phyloP scores from a whole-genome alignment of 2,888 invertebrate genomes.

The Lepas anatifera region DNA sequence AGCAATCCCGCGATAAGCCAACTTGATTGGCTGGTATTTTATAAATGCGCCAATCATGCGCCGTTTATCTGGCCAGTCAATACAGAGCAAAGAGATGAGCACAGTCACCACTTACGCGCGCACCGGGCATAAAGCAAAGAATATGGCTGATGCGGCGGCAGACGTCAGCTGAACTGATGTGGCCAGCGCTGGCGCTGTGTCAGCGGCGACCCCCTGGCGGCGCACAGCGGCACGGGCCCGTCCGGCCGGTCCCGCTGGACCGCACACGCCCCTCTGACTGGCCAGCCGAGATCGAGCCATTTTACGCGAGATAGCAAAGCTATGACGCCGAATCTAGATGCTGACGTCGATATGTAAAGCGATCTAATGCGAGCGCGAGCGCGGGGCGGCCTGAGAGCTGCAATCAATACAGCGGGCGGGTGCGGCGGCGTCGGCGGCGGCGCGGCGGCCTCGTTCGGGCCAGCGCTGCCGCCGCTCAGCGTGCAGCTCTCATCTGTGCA shows the following conservation, averaged over 20 bases:
- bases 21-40: conserved; percentile 12
- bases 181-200: background rate
- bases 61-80: conserved; percentile 10
- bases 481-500: no score
- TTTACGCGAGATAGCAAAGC: conserved; percentile 2
- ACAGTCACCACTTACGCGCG: background rate
- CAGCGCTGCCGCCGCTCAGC: no score
- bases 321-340: conserved; percentile 8
- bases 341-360: conserved; percentile 4
- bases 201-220: background rate
- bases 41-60: conserved; percentile 12
- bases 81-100: background rate
- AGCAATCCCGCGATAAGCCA: conserved; percentile 10
- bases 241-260: background rate
- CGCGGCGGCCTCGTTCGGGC: no score
- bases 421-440: no score
- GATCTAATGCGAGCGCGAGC: background rate
- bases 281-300: background rate
- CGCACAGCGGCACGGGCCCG: background rate
- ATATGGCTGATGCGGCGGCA: conserved; percentile 1
- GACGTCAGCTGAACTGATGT: background rate
- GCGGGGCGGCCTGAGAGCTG: no score
- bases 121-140: background rate
- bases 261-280: background rate
- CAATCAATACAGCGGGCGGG: background rate